Conservation (phyloP, 1,140 invertebrate genomes). For the Microplitis demolitor region DNA sequence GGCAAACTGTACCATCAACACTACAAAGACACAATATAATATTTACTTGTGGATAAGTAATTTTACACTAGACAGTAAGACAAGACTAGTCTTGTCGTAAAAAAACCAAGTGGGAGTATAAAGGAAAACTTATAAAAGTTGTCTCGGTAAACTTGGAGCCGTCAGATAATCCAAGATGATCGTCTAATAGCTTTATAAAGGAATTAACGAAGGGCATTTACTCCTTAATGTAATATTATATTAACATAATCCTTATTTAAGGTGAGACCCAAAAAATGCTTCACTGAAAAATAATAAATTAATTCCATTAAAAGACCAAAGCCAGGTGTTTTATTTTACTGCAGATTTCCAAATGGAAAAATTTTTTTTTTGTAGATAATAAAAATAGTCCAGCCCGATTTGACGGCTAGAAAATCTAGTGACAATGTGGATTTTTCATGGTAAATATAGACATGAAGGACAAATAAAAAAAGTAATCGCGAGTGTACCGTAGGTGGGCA, state of each 20-base stretch:
- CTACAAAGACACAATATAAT: background rate
- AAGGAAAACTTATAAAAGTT: conserved; percentile 37
- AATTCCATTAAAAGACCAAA: no score
- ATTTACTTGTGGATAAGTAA: background rate
- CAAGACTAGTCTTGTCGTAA: background rate
- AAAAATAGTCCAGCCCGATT: no score
- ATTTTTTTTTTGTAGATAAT: no score
- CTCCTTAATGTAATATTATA: conserved; percentile 25
- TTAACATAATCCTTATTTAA: conserved; percentile 38
- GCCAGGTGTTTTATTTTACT: no score
- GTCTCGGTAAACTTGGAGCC: conserved; percentile 33
- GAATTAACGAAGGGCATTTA: conserved; percentile 47
- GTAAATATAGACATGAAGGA: background rate
- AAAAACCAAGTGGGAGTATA: background rate
- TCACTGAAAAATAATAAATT: conserved; percentile 18
- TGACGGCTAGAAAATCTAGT: background rate
- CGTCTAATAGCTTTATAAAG: conserved; percentile 61
- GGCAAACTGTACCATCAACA: no score
- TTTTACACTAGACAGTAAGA: no score
- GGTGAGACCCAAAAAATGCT: conserved; percentile 39
- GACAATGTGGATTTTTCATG: background rate
- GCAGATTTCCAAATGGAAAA: no score
- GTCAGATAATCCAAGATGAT: conserved; percentile 61
- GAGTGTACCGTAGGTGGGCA: conserved; percentile 28
- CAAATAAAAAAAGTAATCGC: background rate